phyloP scores from a whole-genome alignment of 2,113 vertebrate genomes.

The Aplodontia rufa region DNA sequence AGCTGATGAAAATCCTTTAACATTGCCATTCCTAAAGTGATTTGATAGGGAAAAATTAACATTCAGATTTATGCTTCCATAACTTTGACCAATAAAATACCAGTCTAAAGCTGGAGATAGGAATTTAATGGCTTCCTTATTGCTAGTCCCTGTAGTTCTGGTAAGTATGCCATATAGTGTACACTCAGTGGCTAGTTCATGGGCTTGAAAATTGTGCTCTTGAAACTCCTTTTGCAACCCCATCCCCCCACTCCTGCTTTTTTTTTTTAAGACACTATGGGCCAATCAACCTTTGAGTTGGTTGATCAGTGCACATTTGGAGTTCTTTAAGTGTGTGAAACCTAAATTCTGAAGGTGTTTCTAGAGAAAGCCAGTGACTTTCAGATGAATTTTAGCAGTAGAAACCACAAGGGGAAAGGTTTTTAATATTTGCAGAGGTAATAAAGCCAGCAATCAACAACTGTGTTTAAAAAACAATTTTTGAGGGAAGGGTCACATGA shows the following conservation, averaged over 20 bases:
- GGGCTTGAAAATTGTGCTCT: conserved; percentile 12
- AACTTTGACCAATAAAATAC: not conserved
- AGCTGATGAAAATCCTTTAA: not conserved
- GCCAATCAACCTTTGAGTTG: not conserved
- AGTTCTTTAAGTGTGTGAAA: not conserved
- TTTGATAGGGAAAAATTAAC: not conserved
- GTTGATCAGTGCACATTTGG: not conserved
- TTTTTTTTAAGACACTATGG: not conserved
- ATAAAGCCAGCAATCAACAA: not conserved
- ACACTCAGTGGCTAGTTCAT: not conserved
- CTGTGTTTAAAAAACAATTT: not conserved
- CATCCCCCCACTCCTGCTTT: not conserved
- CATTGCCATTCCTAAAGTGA: conserved; percentile 21
- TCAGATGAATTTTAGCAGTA: not conserved
- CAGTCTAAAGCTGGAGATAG: not conserved
- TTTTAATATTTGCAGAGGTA: not conserved
- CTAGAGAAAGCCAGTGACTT: not conserved
- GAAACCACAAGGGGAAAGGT: not conserved
- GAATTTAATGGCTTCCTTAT: conserved; percentile 55
- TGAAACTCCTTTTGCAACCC: not conserved
- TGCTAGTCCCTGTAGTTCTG: not conserved
- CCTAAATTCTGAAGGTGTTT: conserved; percentile 23
- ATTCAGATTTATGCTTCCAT: not conserved
- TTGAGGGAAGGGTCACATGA: not conserved
- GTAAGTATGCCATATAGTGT: not conserved